These are phyloP conservation scores for Drosophila kepulauana DNA, from an alignment of 1,140 invertebrate species.

Conservation along the genomic window DNA sequence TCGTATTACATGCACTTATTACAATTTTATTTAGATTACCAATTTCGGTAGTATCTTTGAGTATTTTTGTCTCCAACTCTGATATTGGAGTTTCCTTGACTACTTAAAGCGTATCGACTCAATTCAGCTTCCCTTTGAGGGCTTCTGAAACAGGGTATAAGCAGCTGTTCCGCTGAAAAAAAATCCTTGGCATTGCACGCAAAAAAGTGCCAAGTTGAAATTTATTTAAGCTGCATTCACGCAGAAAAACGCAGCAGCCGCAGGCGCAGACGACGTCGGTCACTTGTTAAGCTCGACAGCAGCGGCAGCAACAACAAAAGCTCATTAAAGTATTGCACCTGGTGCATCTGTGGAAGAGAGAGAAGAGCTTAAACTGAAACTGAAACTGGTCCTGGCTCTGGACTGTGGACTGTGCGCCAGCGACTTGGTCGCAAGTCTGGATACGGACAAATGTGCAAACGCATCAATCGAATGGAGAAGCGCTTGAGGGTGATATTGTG, in stretches of 20 bases:
- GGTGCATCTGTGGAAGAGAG: slow-evolving; percentile 40
- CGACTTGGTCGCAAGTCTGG: slow-evolving; percentile 9
- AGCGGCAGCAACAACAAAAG: slow-evolving; percentile 52
- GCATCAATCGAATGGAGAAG: slow-evolving; percentile 23
- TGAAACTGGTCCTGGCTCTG: slow-evolving; percentile 31
- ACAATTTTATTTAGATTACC: too few relatives aligned
- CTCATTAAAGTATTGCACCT: slow-evolving; percentile 80
- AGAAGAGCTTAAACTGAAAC: slow-evolving; percentile 29
- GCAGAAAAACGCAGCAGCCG: slow-evolving; percentile 49
- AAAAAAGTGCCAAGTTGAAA: slow-evolving; percentile 61
- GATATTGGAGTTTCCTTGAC: too few relatives aligned
- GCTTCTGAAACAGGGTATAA: slow-evolving; percentile 22
- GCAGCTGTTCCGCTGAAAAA: slow-evolving; percentile 58
- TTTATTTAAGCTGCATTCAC: slow-evolving; percentile 60
- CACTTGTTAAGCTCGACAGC: slow-evolving; percentile 42
- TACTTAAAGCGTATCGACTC: not conserved
- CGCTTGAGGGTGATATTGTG: slow-evolving; percentile 51
- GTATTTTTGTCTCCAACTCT: too few relatives aligned
- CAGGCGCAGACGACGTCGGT: slow-evolving; percentile 37
- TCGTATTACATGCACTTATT: too few relatives aligned
- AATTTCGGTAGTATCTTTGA: too few relatives aligned
- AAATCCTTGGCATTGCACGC: slow-evolving; percentile 46
- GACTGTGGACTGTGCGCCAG: slow-evolving; percentile 22
- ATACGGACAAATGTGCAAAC: slow-evolving; percentile 3
- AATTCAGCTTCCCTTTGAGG: not conserved